Conservation (phyloP, 2,888 invertebrate genomes). For the Drosophila conformis region DNA sequence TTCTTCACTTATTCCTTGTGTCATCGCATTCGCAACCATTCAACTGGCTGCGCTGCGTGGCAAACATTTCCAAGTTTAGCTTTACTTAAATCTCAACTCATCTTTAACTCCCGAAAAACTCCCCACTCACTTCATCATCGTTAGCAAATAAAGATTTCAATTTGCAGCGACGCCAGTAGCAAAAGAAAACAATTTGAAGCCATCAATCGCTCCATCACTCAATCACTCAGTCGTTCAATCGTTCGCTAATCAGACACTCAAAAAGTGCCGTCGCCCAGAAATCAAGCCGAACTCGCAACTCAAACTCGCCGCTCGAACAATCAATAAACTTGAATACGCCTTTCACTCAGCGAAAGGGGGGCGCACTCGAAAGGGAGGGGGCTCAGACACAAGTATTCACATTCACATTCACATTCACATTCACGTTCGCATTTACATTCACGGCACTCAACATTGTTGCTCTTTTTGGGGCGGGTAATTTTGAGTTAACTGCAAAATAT, state of each 20-base stretch:
- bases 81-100: neutral
- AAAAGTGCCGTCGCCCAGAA: conserved; percentile 9
- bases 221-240: conserved; percentile 51
- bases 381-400: conserved; percentile 11
- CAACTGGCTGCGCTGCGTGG: neutral
- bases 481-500: conserved; percentile 71
- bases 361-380: neutral
- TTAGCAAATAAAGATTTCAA: conserved; percentile 40
- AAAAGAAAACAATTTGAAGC: conserved; percentile 12
- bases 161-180: conserved; percentile 50
- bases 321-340: conserved; percentile 69
- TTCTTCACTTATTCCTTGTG: too few species aligned
- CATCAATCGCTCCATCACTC: conserved; percentile 34
- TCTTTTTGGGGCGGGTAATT: conserved; percentile 1
- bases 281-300: conserved; percentile 20
- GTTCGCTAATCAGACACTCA: conserved; percentile 62
- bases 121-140: neutral
- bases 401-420: conserved; percentile 30
- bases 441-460: conserved; percentile 15
- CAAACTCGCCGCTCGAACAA: conserved; percentile 42
- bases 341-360: conserved; percentile 56
- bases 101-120: neutral
- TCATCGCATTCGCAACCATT: neutral
- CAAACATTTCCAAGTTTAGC: neutral
- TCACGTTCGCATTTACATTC: conserved; percentile 29